Base-by-base conservation (phyloP, 2,888 invertebrate species). In the Platycheirus albimanus region DNA sequence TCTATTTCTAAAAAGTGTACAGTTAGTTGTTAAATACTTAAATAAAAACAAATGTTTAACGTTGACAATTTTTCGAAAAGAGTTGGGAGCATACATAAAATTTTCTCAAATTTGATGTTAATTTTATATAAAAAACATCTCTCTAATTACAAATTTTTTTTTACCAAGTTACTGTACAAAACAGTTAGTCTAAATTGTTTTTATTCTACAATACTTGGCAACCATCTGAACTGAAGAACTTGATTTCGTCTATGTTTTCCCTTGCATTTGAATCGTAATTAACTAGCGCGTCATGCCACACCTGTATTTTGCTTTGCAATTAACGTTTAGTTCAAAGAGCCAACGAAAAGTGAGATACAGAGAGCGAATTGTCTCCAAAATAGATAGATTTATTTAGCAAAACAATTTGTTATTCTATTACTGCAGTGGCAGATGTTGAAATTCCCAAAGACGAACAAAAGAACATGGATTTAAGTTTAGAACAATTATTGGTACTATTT, bases 291-390 rank as follows among this genome's bases (percentile, higher is more conserved):
- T 28, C 61, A 71, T 63, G 71, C 81, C 81, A 81, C 81, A 81
- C 81, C 81, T 81, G 81, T 81, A 77, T 77, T 81, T 66, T 71
- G 49, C 49, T 71, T 77, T 71, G 17, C 49, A 77, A 81, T 77
- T 67, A 77, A 36, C 36, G 13, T 56, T 49, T 43, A 15, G n/a
- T 45, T 30, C 30, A 17, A 6, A 45, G 33, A 19, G 11, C 24
- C 3, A 36, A 8, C 7, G 28, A 30, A 30, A 15, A 52, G 33
- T 13, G 20, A 8, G 8, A 38, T 24, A 24, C 24, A 3, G 24
- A 24, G 6, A 24, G 3, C 3, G 24, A 24, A 3, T 24, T 24
- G 24, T 19, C 19, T n/a, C 8, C 5, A 20, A 4, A 19, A 30
- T n/a, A 64, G 41, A 51, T 6, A 33, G n/a, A n/a, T n/a, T n/a